Evolutionary conservation across 2,797 vertebrate genomes (phyloP).

Genomic region (Dallia pectoralis): DNA sequence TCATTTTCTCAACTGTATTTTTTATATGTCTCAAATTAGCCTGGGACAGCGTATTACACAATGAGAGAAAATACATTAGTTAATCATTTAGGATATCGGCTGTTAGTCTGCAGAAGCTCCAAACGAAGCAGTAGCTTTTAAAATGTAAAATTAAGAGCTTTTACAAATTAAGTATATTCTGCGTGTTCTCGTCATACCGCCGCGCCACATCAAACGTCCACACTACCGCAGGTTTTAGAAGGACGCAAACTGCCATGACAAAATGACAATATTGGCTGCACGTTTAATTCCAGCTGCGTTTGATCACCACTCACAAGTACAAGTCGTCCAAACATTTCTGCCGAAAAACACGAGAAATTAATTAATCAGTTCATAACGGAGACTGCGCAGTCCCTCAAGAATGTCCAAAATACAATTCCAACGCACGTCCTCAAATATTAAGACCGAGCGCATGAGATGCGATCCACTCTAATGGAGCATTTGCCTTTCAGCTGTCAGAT

Average conservation of each 20-base stretch:
- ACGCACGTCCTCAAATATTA: too few relatives aligned
- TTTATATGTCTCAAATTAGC: too few relatives aligned
- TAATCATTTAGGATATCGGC: too few relatives aligned
- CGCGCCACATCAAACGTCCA: too few relatives aligned
- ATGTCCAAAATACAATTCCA: background rate
- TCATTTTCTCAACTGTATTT: too few relatives aligned
- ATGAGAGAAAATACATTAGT: too few relatives aligned
- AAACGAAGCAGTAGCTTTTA: too few relatives aligned
- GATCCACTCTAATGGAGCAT: slow-evolving; percentile 26
- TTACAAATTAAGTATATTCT: too few relatives aligned
- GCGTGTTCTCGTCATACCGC: too few relatives aligned
- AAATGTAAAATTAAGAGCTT: too few relatives aligned
- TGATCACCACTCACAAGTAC: background rate
- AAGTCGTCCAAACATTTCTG: slow-evolving; percentile 1
- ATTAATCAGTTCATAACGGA: background rate
- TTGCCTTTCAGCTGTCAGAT: slow-evolving; percentile 50
- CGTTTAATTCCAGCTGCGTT: background rate
- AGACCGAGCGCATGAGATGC: slow-evolving; percentile 23
- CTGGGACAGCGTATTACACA: too few relatives aligned
- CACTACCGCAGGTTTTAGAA: background rate
- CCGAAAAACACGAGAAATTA: slow-evolving; percentile 15
- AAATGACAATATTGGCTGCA: background rate
- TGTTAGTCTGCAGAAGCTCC: too few relatives aligned
- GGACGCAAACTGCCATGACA: background rate
- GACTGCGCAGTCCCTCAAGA: slow-evolving; percentile 31